These are phyloP conservation scores for Toxonevra muliebris DNA, from an alignment of 2,888 invertebrate genomes.

Conservation along the genomic window DNA sequence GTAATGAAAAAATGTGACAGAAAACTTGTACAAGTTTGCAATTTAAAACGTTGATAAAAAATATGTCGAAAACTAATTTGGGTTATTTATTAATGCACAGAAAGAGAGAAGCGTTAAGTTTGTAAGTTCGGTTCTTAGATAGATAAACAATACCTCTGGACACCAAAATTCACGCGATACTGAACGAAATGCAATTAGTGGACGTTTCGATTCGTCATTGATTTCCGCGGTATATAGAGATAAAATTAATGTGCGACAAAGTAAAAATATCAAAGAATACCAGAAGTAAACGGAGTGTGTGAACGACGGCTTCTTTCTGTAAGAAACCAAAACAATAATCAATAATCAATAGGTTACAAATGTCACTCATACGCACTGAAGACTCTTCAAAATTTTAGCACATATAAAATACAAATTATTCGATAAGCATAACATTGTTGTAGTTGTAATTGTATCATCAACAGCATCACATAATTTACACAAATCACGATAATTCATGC, in stretches of 20 bases:
- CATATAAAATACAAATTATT: constrained; percentile 71
- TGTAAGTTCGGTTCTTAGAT: too few species aligned
- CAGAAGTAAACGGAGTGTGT: constrained; percentile 68
- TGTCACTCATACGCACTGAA: constrained; percentile 58
- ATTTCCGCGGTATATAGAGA: constrained; percentile 69
- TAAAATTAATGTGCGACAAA: constrained; percentile 68
- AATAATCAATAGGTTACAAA: background rate
- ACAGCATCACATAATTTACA: constrained; percentile 66
- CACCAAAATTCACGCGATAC: constrained; percentile 65
- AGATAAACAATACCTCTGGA: constrained; percentile 60
- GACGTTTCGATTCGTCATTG: constrained; percentile 67
- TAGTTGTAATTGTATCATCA: constrained; percentile 66
- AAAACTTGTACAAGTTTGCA: constrained; percentile 1
- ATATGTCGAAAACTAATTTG: too few species aligned
- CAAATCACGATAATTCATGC: constrained; percentile 67
- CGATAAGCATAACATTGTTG: constrained; percentile 68
- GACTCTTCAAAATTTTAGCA: constrained; percentile 68
- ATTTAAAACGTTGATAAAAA: background rate
- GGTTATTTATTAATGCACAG: constrained; percentile 8
- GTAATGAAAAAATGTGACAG: background rate
- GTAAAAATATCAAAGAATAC: constrained; percentile 68
- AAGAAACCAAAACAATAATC: background rate
- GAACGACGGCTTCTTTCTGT: constrained; percentile 57
- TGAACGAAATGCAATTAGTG: constrained; percentile 62
- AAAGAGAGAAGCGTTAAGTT: too few species aligned